These are phyloP conservation scores for Lucifuga dentata DNA, from an alignment of 2,113 vertebrate genomes.

Conservation along the genomic window DNA sequence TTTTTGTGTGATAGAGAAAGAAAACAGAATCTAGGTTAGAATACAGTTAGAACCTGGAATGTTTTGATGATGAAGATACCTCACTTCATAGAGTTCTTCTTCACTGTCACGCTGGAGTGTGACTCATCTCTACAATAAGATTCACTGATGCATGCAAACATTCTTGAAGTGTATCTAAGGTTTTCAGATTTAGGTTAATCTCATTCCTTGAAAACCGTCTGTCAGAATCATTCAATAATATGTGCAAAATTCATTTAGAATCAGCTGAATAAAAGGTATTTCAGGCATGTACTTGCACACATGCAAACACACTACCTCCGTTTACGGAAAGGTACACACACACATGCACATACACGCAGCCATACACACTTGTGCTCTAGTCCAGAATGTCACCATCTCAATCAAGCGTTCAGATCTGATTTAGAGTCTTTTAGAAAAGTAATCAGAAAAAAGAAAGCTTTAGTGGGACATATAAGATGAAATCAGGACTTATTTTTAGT, in stretches of 20 bases:
- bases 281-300: not conserved
- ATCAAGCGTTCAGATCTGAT: conserved; percentile 62
- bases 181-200: conserved; percentile 11
- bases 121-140: not conserved
- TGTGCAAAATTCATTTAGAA: not conserved
- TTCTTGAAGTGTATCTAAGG: not conserved
- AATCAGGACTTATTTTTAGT: conserved; percentile 53
- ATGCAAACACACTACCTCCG: not conserved
- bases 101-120: not conserved
- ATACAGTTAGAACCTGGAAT: no score
- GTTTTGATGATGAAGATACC: no score
- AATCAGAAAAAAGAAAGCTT: conserved; percentile 51
- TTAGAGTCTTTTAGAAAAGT: conserved; percentile 52
- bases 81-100: not conserved
- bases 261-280: not conserved
- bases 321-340: not conserved
- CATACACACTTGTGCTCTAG: conserved; percentile 5
- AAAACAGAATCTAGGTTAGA: not conserved
- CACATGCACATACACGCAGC: not conserved
- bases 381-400: conserved; percentile 54
- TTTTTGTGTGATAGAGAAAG: conserved; percentile 1
- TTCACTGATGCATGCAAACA: not conserved
- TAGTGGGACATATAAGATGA: conserved; percentile 51
- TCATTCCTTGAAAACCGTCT: not conserved
- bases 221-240: conserved; percentile 10